Evolutionary conservation across 1,140 invertebrate species (phyloP).

Genomic region (Drosophila asahinai): DNA sequence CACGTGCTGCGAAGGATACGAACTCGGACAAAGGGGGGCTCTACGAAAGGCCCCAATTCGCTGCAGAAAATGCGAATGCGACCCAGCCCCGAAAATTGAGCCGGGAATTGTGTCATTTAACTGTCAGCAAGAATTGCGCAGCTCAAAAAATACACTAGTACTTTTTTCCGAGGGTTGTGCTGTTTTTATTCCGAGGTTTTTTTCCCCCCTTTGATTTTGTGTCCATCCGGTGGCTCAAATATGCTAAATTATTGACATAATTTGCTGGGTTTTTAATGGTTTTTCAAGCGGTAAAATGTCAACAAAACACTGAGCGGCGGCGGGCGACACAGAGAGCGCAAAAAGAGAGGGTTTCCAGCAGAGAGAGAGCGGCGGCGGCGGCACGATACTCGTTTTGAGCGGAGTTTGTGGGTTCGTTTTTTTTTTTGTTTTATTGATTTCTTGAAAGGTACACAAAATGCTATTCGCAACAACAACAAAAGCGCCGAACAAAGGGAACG

Average conservation of each 20-base stretch:
- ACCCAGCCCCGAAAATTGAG: conserved; percentile 44
- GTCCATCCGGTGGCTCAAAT: conserved; percentile 51
- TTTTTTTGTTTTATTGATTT: conserved; percentile 81
- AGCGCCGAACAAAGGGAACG: conserved; percentile 67
- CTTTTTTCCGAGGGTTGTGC: conserved; percentile 10
- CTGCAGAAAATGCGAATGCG: conserved; percentile 45
- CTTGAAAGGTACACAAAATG: conserved; percentile 85
- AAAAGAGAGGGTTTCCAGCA: conserved; percentile 16
- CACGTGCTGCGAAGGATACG: conserved; percentile 40
- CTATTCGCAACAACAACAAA: conserved; percentile 77
- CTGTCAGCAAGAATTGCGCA: conserved; percentile 58
- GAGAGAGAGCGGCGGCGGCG: conserved; percentile 17
- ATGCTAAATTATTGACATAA: conserved; percentile 72
- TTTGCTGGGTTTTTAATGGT: conserved; percentile 35
- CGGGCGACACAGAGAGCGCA: conserved; percentile 6
- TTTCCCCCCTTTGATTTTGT: neutral
- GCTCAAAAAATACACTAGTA: conserved; percentile 27
- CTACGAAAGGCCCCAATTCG: conserved; percentile 21
- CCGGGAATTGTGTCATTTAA: conserved; percentile 78
- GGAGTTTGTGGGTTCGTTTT: conserved; percentile 66
- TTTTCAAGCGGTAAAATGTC: conserved; percentile 67
- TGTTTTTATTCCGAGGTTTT: conserved; percentile 1
- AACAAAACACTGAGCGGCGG: conserved; percentile 58
- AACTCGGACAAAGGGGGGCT: neutral
- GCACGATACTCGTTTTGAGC: conserved; percentile 72